Conservation (phyloP, 37 sponge, comb jelly and placozoan species). For the Chondrosia reniformis region DNA sequence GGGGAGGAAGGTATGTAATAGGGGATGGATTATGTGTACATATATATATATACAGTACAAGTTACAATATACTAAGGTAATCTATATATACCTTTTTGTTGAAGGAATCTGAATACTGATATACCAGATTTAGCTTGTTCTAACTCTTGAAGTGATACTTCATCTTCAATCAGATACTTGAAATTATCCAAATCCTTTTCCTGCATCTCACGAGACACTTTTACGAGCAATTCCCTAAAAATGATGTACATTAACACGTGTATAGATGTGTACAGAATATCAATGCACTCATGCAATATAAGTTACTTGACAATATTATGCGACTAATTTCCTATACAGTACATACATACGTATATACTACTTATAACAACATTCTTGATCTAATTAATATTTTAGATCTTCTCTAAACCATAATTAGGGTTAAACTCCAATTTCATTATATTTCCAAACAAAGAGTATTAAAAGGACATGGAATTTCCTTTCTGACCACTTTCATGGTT, state of each 20-base stretch:
- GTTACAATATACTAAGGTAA: neutral
- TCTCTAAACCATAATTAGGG: too few species aligned
- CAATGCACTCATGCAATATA: neutral
- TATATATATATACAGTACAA: neutral
- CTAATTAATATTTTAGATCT: too few species aligned
- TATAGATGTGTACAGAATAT: neutral
- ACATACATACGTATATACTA: neutral
- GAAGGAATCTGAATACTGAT: neutral
- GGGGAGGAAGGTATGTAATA: too few species aligned
- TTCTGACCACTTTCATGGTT: too few species aligned
- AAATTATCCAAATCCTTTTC: conserved; percentile 1
- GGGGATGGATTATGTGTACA: neutral
- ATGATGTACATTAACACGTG: neutral
- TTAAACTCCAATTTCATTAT: too few species aligned
- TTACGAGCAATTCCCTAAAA: neutral
- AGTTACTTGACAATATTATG: neutral
- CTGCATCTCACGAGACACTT: neutral
- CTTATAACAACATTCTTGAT: too few species aligned
- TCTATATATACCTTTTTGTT: neutral
- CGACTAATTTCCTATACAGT: neutral
- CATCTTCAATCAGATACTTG: conserved; percentile 6
- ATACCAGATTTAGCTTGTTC: conserved; percentile 1
- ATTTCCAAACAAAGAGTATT: too few species aligned
- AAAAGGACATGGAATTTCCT: too few species aligned
- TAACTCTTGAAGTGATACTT: neutral